Evolutionary conservation across 2,113 vertebrate species (phyloP).

Genomic region (Conger conger): DNA sequence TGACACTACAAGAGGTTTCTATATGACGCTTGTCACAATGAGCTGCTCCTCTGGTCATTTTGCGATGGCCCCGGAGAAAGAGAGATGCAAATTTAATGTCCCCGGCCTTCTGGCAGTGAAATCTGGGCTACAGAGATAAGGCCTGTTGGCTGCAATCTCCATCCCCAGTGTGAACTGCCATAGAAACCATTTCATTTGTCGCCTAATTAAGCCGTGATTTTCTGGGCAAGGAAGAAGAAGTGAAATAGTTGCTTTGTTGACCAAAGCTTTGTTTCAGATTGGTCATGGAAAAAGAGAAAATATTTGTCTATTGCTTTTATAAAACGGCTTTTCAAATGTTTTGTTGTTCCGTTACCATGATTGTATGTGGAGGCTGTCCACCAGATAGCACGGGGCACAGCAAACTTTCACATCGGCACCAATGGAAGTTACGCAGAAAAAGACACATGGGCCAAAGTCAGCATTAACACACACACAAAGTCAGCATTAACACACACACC

Average conservation of each 20-base stretch:
- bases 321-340: not conserved
- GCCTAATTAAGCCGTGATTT: conserved; percentile 36
- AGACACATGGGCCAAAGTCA: not conserved
- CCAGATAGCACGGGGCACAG: not conserved
- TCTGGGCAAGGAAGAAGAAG: conserved; percentile 9
- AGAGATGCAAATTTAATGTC: conserved; percentile 40
- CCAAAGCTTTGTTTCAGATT: conserved; percentile 12
- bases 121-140: conserved; percentile 52
- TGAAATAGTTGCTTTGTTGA: conserved; percentile 17
- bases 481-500: not conserved
- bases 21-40: not conserved
- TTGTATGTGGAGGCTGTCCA: not conserved
- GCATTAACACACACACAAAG: not conserved
- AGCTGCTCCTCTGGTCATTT: conserved; percentile 2
- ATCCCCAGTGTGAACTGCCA: conserved; percentile 28
- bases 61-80: conserved; percentile 30
- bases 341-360: not conserved
- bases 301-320: not conserved
- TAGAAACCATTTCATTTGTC: conserved; percentile 30
- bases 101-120: conserved; percentile 34
- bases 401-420: not conserved
- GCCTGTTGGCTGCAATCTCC: conserved; percentile 35
- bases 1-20: conserved; percentile 8
- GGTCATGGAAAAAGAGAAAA: not conserved
- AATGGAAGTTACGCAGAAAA: not conserved